Conservation (phyloP, 2,113 vertebrate genomes). For the Trematocara nigrifrons region DNA sequence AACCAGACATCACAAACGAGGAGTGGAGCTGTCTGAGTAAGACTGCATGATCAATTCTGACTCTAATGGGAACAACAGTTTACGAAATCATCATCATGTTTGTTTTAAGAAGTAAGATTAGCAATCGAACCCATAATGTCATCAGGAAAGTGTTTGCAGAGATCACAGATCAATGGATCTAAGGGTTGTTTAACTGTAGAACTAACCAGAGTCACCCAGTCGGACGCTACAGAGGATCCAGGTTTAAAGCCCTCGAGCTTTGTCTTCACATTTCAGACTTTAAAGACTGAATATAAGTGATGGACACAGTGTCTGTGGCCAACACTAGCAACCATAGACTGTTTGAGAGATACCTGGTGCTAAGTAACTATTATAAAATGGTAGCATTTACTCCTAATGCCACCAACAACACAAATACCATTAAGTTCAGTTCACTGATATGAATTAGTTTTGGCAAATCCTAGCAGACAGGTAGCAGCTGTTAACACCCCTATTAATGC, state of each 20-base stretch:
- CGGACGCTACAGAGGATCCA: neutral
- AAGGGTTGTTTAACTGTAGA: neutral
- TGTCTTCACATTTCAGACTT: neutral
- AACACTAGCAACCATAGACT: neutral
- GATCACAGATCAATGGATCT: neutral
- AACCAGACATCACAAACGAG: neutral
- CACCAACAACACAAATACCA: neutral
- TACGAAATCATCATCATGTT: neutral
- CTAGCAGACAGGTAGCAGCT: neutral
- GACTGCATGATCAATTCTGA: neutral
- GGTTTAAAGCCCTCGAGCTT: neutral
- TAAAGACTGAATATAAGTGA: too few relatives aligned
- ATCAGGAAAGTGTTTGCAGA: neutral
- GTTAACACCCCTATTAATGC: neutral
- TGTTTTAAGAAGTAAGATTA: neutral
- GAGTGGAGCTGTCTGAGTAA: neutral
- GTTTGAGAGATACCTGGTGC: neutral
- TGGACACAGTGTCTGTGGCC: neutral
- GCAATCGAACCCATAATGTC: neutral
- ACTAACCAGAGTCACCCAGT: neutral
- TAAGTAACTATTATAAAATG: neutral
- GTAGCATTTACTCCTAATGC: neutral
- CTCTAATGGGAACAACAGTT: neutral
- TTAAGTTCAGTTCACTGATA: neutral
- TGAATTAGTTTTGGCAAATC: neutral